phyloP scores from a whole-genome alignment of 2,888 invertebrate genomes.

The Gonocerus acuteangulatus region DNA sequence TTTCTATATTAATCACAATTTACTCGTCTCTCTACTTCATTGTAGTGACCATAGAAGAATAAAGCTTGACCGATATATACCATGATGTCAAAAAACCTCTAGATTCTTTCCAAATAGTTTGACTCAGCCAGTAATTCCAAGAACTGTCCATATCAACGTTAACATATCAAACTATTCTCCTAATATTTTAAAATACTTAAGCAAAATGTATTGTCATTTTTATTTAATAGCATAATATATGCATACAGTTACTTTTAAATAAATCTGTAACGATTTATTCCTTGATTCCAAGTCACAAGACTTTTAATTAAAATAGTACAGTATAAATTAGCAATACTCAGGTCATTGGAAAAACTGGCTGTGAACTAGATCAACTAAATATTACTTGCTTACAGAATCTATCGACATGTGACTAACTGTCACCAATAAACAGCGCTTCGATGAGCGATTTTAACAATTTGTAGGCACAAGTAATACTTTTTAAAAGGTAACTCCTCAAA shows the following conservation, averaged over 20 bases:
- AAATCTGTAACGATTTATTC: slow-evolving; percentile 21
- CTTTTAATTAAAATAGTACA: slow-evolving; percentile 13
- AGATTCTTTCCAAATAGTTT: slow-evolving; percentile 1
- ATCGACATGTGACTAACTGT: slow-evolving; percentile 31
- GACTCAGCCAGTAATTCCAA: slow-evolving; percentile 28
- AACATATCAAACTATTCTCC: slow-evolving; percentile 20
- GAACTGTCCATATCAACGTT: slow-evolving; percentile 14
- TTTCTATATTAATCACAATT: not conserved
- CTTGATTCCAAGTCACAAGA: slow-evolving; percentile 16
- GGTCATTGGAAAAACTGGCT: slow-evolving; percentile 27
- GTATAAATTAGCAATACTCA: slow-evolving; percentile 15
- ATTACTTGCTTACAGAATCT: slow-evolving; percentile 30
- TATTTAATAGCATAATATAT: slow-evolving; percentile 25
- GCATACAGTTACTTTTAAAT: slow-evolving; percentile 18
- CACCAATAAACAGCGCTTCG: slow-evolving; percentile 37
- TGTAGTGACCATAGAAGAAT: slow-evolving; percentile 13
- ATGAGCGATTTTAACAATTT: slow-evolving; percentile 38
- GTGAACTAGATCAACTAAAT: slow-evolving; percentile 25
- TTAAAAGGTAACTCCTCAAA: slow-evolving; percentile 19
- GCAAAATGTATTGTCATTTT: slow-evolving; percentile 26
- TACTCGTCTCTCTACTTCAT: not conserved
- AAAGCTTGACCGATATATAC: not conserved
- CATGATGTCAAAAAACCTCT: not conserved
- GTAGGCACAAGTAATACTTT: slow-evolving; percentile 38
- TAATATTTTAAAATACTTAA: slow-evolving; percentile 19